Base-by-base conservation (phyloP, 2,888 invertebrate species). In the Oscheius sp. region DNA sequence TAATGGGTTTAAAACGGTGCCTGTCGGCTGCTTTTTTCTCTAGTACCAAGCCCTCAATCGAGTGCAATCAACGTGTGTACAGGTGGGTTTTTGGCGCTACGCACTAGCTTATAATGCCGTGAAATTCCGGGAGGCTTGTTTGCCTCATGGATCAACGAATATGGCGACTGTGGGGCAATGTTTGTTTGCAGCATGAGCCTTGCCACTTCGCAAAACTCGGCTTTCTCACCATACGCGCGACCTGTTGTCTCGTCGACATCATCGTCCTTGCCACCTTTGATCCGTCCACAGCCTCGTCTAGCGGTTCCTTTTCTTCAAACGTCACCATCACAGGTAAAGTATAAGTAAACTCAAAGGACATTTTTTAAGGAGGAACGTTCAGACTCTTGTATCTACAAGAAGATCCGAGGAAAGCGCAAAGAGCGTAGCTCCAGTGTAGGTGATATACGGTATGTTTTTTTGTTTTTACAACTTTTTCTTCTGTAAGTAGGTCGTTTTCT, bases 351-450 rank as follows among this genome's bases (percentile, higher is more conserved):
- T 17, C 22, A 47, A 17, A 54, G 30, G 6, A n/a, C 41, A n/a
- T 24, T n/a, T 65, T 59, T 41, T 41, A n/a, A 67, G 67, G 67
- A 61, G 22, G 67, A 67, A 17, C 61, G 62, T 28, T 67, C 68
- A 17, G 76, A 74, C 50, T 76, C 76, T 62, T 71, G 71, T 62
- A 76, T 76, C 38, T 74, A 73, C 51, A 74, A 74, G 68, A 72
- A 72, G 68, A 76, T 76, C 54, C 74, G 71, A 36, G 71, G 76
- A 49, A 77, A 74, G 59, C 72, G 73, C 30, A 56, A 72, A 20
- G 77, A 77, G 63, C 71, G 77, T 44, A 56, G 70, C 36, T 49
- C 14, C 32, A 74, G 77, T 71, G 77, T 71, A 26, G 74, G 74
- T n/a, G 67, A 67, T 28, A 54, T 67, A 45, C 36, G 67, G 67